These are phyloP conservation scores for Peromyscus eremicus DNA, from an alignment of 2,797 vertebrate genomes.

Conservation along the genomic window DNA sequence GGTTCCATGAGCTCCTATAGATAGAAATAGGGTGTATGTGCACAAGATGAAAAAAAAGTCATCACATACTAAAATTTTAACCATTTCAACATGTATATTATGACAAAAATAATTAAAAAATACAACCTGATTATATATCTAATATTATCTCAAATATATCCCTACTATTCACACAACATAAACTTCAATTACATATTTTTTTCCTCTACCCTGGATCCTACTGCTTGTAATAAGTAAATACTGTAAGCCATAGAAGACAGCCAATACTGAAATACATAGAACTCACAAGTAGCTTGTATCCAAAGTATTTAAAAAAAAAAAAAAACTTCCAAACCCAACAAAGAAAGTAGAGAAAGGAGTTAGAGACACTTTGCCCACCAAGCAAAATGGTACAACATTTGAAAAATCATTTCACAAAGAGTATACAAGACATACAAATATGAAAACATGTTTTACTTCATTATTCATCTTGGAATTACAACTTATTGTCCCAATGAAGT, in stretches of 20 bases:
- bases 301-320: background rate
- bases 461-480: background rate
- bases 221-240: background rate
- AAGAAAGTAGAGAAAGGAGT: background rate
- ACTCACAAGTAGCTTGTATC: background rate
- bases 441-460: background rate
- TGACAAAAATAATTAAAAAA: conserved; percentile 36
- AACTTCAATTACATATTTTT: background rate
- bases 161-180: background rate
- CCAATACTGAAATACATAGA: background rate
- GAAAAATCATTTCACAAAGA: conserved; percentile 39
- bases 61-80: background rate
- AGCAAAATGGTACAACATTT: background rate
- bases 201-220: background rate
- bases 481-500: background rate
- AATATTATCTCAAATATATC: background rate
- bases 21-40: background rate
- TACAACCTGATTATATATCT: background rate
- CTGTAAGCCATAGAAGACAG: background rate
- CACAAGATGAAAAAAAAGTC: background rate
- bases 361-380: background rate
- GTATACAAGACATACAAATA: background rate
- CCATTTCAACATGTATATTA: background rate
- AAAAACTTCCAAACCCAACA: background rate
- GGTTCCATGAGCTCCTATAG: conserved; percentile 96